Base-by-base conservation (phyloP, 2,797 vertebrate genomes). In the Momotus momota region DNA sequence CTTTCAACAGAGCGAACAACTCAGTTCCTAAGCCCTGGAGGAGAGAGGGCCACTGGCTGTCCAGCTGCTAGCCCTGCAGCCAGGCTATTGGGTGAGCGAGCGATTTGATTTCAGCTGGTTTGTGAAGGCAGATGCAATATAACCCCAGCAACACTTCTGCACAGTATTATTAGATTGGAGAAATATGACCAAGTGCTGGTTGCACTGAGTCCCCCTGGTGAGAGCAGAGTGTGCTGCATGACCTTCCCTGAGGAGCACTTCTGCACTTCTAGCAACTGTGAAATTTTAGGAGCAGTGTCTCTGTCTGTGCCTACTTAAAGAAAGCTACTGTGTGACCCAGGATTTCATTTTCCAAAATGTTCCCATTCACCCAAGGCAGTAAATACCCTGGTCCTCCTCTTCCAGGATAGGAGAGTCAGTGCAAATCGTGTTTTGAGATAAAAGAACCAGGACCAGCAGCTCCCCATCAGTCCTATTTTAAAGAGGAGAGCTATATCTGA, bases 71-170 rank as follows among this genome's bases (percentile, higher is more conserved):
- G 60, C 29, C 83, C 65, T 35, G 62, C 45, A 46, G 65, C 38
- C 54, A 78, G 20, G 52, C 54, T 67, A 3, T 90, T 83, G 73
- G 65, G 66, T 79, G 87, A 93, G 91, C 1, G 2, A 81, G 55
- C 0, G 0, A 35, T 94, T 95, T 81, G 27, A 77, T 96, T 94
- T 94, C 80, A 86, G 77, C 54, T 13, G 41, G 16, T 27, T 60
- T 77, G 73, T 60, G 55, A 79, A 64, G 74, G 58, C 92, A 95
- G 92, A 81, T 90, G 94, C 65, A 86, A 38, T 58, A 61, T 88
- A 86, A 81, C 83, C 72, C 35, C 69, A 91, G 61, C 9, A 81
- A 75, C 65, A 75, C 54, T 91, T 93, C 54, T 81, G 29, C 61
- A 64, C 31, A 72, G 25, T 0, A 4, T 64, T 95, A 1, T 81